phyloP scores from a whole-genome alignment of 2,797 vertebrate species.

The Vireo griseus region DNA sequence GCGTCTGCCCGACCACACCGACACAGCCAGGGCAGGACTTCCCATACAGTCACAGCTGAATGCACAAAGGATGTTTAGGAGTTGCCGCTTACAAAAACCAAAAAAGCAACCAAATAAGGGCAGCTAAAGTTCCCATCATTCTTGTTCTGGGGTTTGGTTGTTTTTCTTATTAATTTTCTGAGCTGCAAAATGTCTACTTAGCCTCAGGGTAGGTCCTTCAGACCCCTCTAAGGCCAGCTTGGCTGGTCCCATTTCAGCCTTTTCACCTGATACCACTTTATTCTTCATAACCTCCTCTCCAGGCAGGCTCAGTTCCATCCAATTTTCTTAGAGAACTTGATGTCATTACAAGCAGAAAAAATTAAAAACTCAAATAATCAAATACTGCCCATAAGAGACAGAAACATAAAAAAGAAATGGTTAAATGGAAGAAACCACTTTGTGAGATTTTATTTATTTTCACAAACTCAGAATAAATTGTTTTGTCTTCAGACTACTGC shows the following conservation, averaged over 20 bases:
- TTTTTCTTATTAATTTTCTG: not conserved
- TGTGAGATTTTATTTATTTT: not conserved
- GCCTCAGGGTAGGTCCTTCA: not conserved
- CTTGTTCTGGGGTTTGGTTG: not conserved
- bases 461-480: not conserved
- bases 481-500: not conserved
- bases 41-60: not conserved
- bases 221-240: not conserved
- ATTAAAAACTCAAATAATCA: not conserved
- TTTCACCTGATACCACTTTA: not conserved
- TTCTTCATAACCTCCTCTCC: not conserved
- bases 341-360: not conserved
- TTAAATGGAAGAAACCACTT: not conserved
- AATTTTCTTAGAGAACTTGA: not conserved
- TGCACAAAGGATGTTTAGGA: not conserved
- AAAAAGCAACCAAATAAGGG: not conserved
- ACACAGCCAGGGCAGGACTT: not conserved
- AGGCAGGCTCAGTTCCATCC: not conserved
- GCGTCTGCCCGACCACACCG: not conserved
- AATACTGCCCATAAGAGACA: not conserved
- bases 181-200: not conserved
- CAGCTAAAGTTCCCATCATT: not conserved
- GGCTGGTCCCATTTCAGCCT: not conserved
- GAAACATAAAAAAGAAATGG: not conserved
- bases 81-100: not conserved